Evolutionary conservation across 2,888 invertebrate genomes (phyloP).

Genomic region (Mystacides longicornis): DNA sequence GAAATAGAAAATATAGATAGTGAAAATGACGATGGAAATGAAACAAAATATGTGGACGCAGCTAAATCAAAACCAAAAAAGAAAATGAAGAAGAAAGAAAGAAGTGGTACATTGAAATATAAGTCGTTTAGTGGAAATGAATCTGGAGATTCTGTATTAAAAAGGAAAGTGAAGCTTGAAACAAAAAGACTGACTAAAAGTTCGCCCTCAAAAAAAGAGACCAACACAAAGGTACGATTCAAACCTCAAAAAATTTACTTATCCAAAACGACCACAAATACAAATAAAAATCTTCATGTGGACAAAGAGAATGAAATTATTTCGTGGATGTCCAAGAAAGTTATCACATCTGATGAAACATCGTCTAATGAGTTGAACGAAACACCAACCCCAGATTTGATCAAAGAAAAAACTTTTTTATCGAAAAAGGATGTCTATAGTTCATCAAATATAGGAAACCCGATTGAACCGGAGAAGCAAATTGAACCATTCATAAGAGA

Average conservation of each 20-base stretch:
- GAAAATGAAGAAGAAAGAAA: slow-evolving; percentile 21
- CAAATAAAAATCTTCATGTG: slow-evolving; percentile 19
- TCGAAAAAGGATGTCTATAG: neutral
- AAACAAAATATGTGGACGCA: slow-evolving; percentile 3
- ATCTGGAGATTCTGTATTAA: slow-evolving; percentile 11
- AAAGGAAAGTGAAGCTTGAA: slow-evolving; percentile 14
- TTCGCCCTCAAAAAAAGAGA: slow-evolving; percentile 17
- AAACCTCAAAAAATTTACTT: slow-evolving; percentile 23
- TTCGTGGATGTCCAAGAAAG: slow-evolving; percentile 46
- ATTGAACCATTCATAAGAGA: slow-evolving; percentile 19
- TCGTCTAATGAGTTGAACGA: slow-evolving; percentile 18
- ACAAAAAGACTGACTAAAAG: slow-evolving; percentile 15
- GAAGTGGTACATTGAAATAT: slow-evolving; percentile 1
- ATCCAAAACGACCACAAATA: slow-evolving; percentile 21
- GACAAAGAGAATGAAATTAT: slow-evolving; percentile 44
- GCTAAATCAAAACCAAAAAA: slow-evolving; percentile 15
- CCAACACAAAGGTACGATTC: slow-evolving; percentile 16
- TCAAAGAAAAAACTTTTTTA: slow-evolving; percentile 2
- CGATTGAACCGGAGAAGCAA: slow-evolving; percentile 11
- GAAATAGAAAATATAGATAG: neutral
- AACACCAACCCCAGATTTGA: slow-evolving; percentile 11
- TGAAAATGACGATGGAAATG: slow-evolving; percentile 1
- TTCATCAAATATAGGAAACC: neutral
- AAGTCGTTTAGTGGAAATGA: slow-evolving; percentile 16
- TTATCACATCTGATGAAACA: slow-evolving; percentile 36